Evolutionary conservation across 2,113 vertebrate genomes (phyloP).

Genomic region (Acinonyx jubatus): DNA sequence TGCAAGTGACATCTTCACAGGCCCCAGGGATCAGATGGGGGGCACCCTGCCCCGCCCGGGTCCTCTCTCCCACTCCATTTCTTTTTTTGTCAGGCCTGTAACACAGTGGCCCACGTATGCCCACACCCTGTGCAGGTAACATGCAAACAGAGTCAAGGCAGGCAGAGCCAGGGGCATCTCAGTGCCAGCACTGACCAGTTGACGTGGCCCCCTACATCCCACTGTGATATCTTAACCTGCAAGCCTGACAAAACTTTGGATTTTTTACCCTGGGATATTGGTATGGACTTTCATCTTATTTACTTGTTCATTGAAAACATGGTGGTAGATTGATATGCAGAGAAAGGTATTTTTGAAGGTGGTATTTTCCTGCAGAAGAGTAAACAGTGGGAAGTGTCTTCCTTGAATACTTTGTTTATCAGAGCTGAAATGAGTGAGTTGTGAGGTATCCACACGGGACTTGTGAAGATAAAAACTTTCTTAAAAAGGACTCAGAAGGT

Average conservation of each 20-base stretch:
- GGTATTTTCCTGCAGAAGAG: not conserved
- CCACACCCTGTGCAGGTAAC: not conserved
- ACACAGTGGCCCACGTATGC: not conserved
- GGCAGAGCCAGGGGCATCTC: not conserved
- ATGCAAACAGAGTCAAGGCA: not conserved
- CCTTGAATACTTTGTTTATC: not conserved
- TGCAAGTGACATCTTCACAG: not conserved
- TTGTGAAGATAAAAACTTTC: not conserved
- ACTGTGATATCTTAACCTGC: too few species aligned
- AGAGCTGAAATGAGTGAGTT: conserved; percentile 7
- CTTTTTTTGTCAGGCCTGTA: not conserved
- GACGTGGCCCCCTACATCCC: too few species aligned
- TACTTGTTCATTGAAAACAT: not conserved
- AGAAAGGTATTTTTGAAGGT: not conserved
- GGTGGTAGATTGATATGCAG: not conserved
- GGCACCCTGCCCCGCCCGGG: too few species aligned
- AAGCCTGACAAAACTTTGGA: not conserved
- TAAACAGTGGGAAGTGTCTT: not conserved
- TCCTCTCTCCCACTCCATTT: too few species aligned
- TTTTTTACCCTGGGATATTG: not conserved
- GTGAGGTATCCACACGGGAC: not conserved
- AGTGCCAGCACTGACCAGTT: not conserved
- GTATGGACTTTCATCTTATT: not conserved
- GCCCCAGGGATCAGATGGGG: too few species aligned
- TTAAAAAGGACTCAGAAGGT: not conserved